Evolutionary conservation across 2,113 vertebrate species (phyloP).

Genomic region (Xenopus laevis): DNA sequence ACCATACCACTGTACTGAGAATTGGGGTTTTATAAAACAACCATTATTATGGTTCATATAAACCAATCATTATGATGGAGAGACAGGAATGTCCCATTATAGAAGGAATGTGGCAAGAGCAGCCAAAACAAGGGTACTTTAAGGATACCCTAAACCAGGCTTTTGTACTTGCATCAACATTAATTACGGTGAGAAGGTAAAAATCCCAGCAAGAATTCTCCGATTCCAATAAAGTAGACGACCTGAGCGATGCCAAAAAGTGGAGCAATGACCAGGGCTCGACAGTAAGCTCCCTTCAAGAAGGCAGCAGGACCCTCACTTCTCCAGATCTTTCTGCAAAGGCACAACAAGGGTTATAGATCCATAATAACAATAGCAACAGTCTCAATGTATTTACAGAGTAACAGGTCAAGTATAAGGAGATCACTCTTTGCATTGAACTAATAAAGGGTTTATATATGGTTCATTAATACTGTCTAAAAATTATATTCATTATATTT

Average conservation of each 20-base stretch:
- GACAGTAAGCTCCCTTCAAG: slow-evolving; percentile 93
- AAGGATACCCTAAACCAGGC: not conserved
- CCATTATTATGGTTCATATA: too few species aligned
- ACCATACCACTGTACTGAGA: slow-evolving; percentile 19
- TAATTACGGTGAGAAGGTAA: slow-evolving; percentile 66
- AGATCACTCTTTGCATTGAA: too few species aligned
- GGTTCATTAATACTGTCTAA: too few species aligned
- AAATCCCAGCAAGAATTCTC: slow-evolving; percentile 75
- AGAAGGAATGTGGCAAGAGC: slow-evolving; percentile 10
- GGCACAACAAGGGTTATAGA: not conserved
- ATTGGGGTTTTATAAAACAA: slow-evolving; percentile 16
- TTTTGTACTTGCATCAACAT: slow-evolving; percentile 20
- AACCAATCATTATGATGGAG: slow-evolving; percentile 1
- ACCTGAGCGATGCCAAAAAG: slow-evolving; percentile 96
- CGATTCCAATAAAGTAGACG: slow-evolving; percentile 92
- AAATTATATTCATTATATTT: too few species aligned
- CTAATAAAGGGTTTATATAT: too few species aligned
- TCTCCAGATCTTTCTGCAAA: slow-evolving; percentile 82
- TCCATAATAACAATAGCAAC: too few species aligned
- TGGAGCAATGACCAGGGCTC: slow-evolving; percentile 93
- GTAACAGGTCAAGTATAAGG: too few species aligned
- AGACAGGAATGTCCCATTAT: slow-evolving; percentile 10
- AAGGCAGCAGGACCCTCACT: slow-evolving; percentile 87
- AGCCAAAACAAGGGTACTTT: slow-evolving; percentile 10
- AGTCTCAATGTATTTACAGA: too few species aligned